Percentiles rank a stretch among this genome's conserved stretches.
These are phyloP conservation scores for Nylanderia fulva DNA, from an alignment of 1,140 invertebrate genomes.

Conservation along the genomic window DNA sequence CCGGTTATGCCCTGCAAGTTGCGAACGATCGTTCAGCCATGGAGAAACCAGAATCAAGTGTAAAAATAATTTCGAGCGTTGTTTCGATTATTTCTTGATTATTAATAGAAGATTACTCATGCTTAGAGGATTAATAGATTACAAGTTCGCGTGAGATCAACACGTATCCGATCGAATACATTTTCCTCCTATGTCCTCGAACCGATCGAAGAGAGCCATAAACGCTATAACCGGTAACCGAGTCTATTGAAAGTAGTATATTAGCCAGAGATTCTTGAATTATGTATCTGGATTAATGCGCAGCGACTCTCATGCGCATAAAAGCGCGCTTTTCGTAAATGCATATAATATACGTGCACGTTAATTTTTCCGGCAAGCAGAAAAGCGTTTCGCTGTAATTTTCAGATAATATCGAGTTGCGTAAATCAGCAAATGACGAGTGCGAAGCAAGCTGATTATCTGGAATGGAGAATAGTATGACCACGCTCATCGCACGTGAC, in stretches of 20 bases:
- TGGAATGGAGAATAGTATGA: not conserved
- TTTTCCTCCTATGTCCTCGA: conserved; percentile 10
- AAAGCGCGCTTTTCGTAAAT: conserved; percentile 23
- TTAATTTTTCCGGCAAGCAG: not conserved
- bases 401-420: not conserved
- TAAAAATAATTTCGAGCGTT: no score
- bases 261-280: conserved; percentile 68
- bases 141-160: not conserved
- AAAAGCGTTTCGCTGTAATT: not conserved
- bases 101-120: no score
- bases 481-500: not conserved
- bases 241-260: conserved; percentile 54
- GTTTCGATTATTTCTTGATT: no score
- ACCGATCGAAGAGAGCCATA: conserved; percentile 13
- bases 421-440: not conserved
- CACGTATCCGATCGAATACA: not conserved
- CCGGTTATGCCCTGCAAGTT: not conserved
- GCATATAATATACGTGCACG: not conserved
- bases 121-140: not conserved
- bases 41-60: no score
- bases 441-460: not conserved
- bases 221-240: conserved; percentile 16
- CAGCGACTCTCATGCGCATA: conserved; percentile 40
- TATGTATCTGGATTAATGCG: conserved; percentile 73
- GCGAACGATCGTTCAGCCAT: not conserved